Evolutionary conservation across 2,888 invertebrate genomes (phyloP).

Genomic region (Leptinotarsa haldemani): DNA sequence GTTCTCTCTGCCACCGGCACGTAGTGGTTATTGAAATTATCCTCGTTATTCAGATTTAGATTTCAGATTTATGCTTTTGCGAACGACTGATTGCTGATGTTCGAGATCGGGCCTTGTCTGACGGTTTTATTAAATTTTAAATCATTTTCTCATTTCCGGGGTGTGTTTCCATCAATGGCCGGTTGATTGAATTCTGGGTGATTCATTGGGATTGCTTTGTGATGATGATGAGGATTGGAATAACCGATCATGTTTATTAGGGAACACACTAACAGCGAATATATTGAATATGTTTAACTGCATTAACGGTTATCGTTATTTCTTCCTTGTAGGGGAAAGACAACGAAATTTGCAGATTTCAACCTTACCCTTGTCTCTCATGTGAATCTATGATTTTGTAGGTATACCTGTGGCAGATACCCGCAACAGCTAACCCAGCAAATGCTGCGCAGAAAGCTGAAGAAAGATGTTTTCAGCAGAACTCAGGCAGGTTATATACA

Average conservation of each 20-base stretch:
- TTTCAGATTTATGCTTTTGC: slow-evolving; percentile 57
- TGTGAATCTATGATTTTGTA: too few relatives aligned
- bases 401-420: too few relatives aligned
- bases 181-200: slow-evolving; percentile 32
- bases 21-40: slow-evolving; percentile 57
- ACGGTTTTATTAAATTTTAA: slow-evolving; percentile 42
- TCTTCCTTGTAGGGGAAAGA: too few relatives aligned
- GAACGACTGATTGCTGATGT: slow-evolving; percentile 41
- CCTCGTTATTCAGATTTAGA: slow-evolving; percentile 56
- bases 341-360: too few relatives aligned
- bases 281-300: too few relatives aligned
- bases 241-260: neutral
- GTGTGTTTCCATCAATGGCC: slow-evolving; percentile 34
- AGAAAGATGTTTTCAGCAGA: too few relatives aligned
- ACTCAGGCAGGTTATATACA: too few relatives aligned
- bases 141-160: slow-evolving; percentile 38
- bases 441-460: too few relatives aligned
- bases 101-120: slow-evolving; percentile 44
- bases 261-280: too few relatives aligned
- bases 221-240: neutral
- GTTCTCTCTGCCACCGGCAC: slow-evolving; percentile 60
- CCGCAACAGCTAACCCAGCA: too few relatives aligned
- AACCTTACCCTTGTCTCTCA: too few relatives aligned
- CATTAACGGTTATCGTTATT: too few relatives aligned
- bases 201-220: slow-evolving; percentile 27